Conservation (phyloP, 2,797 vertebrate genomes). For the Agapornis canus region DNA sequence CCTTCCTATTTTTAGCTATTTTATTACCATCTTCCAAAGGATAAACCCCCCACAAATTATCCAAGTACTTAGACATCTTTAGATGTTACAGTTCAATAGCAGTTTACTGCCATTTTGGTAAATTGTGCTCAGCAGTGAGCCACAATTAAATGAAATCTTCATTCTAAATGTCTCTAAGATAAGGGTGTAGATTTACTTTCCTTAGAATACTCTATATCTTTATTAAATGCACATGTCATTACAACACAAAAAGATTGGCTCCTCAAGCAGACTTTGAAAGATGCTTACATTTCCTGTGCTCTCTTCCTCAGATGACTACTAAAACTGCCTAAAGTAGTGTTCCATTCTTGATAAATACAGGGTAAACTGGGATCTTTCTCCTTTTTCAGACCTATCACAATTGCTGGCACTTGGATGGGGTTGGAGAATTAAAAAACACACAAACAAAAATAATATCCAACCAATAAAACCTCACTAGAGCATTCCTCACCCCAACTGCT, state of each 20-base stretch:
- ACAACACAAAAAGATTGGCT: constrained; percentile 14
- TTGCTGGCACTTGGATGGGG: background rate
- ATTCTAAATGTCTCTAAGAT: constrained; percentile 44
- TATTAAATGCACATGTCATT: constrained; percentile 62
- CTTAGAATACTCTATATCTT: constrained; percentile 30
- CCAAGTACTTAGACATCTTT: constrained; percentile 60
- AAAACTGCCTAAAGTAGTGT: background rate
- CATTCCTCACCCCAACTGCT: background rate
- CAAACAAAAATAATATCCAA: accelerated
- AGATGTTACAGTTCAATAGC: constrained; percentile 66
- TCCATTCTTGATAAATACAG: background rate
- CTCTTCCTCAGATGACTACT: background rate
- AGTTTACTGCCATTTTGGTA: constrained; percentile 68
- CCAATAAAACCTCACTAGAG: background rate
- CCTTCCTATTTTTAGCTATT: constrained; percentile 15
- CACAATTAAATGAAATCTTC: constrained; percentile 69
- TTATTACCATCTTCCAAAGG: constrained; percentile 19
- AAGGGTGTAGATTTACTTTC: constrained; percentile 43
- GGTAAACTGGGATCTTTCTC: background rate
- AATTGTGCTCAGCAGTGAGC: constrained; percentile 67
- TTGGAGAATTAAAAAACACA: background rate
- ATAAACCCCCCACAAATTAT: constrained; percentile 49
- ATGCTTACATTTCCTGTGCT: background rate
- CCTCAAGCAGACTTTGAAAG: constrained; percentile 26
- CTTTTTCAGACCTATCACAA: background rate